Percentiles rank a stretch among this genome's conserved stretches.
Evolutionary conservation across 1,140 invertebrate genomes (phyloP).

Genomic region (Drosophila tropicalis): DNA sequence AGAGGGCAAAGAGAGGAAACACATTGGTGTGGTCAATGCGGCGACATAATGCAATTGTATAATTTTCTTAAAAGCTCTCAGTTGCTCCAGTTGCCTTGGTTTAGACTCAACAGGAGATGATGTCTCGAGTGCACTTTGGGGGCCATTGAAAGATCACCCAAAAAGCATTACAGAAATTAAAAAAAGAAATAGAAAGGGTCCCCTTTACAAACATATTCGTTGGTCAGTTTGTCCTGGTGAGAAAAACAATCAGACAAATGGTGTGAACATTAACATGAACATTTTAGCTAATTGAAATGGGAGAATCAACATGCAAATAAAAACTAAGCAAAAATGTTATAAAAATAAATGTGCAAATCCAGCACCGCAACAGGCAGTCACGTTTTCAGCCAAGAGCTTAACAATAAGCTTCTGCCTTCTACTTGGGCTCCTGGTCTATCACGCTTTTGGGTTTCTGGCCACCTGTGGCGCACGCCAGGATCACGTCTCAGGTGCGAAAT

Average conservation of each 20-base stretch:
- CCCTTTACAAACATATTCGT: slow-evolving; percentile 35
- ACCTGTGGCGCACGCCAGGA: slow-evolving; percentile 59
- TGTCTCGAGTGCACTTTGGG: slow-evolving; percentile 60
- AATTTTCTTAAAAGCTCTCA: slow-evolving; percentile 76
- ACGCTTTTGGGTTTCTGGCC: slow-evolving; percentile 32
- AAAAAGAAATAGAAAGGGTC: slow-evolving; percentile 51
- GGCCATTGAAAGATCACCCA: slow-evolving; percentile 58
- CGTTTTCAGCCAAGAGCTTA: slow-evolving; percentile 51
- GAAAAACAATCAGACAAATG: slow-evolving; percentile 74
- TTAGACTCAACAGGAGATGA: slow-evolving; percentile 3
- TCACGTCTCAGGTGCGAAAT: slow-evolving; percentile 77
- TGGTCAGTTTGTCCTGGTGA: slow-evolving; percentile 23
- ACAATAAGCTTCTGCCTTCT: slow-evolving; percentile 28
- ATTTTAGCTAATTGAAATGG: slow-evolving; percentile 77
- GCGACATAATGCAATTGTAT: slow-evolving; percentile 80
- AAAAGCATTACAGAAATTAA: slow-evolving; percentile 79
- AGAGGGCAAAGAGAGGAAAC: slow-evolving; percentile 17
- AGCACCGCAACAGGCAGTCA: slow-evolving; percentile 48
- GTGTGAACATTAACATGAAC: slow-evolving; percentile 57
- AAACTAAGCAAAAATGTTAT: slow-evolving; percentile 44
- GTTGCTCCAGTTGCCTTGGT: slow-evolving; percentile 19
- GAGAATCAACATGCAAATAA: slow-evolving; percentile 59
- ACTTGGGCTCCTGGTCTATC: neutral
- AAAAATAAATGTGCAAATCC: slow-evolving; percentile 67
- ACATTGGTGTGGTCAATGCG: slow-evolving; percentile 59